Percentiles rank a stretch among this genome's conserved stretches.
phyloP scores from a whole-genome alignment of 2,888 invertebrate species.

The Seira sanloemensis region DNA sequence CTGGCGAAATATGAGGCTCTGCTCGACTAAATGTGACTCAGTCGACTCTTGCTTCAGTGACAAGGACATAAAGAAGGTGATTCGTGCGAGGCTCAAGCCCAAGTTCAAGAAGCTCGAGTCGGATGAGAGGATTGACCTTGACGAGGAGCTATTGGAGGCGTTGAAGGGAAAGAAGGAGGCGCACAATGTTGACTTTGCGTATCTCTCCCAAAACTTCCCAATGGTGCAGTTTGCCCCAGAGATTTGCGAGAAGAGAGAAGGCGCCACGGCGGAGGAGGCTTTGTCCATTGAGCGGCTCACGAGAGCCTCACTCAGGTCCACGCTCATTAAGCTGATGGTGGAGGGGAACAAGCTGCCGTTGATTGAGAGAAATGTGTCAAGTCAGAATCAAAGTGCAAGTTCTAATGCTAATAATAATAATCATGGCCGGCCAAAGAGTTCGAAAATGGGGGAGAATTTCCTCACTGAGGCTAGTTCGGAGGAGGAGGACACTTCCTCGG shows the following conservation, averaged over 20 bases:
- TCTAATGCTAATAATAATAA: not conserved
- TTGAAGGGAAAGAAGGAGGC: not conserved
- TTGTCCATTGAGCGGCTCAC: too few species aligned
- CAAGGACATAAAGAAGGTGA: conserved; percentile 64
- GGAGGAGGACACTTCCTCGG: not conserved
- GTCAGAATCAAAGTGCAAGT: too few species aligned
- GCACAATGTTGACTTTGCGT: conserved; percentile 21
- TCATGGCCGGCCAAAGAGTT: not conserved
- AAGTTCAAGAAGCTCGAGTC: conserved; percentile 61
- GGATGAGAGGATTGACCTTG: conserved; percentile 35
- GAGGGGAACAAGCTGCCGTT: conserved; percentile 36
- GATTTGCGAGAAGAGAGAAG: not conserved
- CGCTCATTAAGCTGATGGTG: conserved; percentile 16
- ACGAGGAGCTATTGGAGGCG: conserved; percentile 8
- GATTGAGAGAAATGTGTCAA: too few species aligned
- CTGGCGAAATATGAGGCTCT: conserved; percentile 43
- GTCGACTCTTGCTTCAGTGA: conserved; percentile 70
- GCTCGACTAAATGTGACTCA: conserved; percentile 57
- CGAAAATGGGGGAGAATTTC: not conserved
- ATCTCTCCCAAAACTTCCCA: conserved; percentile 51
- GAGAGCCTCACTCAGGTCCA: not conserved
- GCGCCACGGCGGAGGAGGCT: not conserved
- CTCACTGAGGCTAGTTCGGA: not conserved
- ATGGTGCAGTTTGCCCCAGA: conserved; percentile 51
- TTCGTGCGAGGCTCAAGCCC: conserved; percentile 67